phyloP scores from a whole-genome alignment of 2,888 invertebrate species.

The Patella pellucida region DNA sequence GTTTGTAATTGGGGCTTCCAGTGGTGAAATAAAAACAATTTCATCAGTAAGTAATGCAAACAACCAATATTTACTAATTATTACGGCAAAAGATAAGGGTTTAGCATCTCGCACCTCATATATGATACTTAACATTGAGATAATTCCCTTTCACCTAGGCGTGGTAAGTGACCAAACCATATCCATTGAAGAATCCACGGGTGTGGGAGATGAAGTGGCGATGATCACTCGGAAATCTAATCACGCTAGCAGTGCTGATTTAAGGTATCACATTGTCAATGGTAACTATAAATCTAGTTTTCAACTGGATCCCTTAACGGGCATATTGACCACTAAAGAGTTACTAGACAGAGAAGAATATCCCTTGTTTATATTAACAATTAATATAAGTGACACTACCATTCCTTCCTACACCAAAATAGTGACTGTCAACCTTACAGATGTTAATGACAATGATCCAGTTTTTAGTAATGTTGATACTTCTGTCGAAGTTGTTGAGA shows the following conservation, averaged over 20 bases:
- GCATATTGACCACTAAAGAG: conserved; percentile 30
- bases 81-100: conserved; percentile 48
- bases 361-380: conserved; percentile 33
- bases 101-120: conserved; percentile 37
- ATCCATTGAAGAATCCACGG: conserved; percentile 38
- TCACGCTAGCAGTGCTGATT: conserved; percentile 27
- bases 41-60: conserved; percentile 32
- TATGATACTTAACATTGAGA: conserved; percentile 39
- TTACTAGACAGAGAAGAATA: conserved; percentile 41
- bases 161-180: conserved; percentile 36
- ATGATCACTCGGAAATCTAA: conserved; percentile 31
- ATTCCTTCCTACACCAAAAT: conserved; percentile 31
- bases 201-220: conserved; percentile 34
- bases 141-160: conserved; percentile 38
- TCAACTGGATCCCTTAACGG: conserved; percentile 30
- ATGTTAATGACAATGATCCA: conserved; percentile 55
- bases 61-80: conserved; percentile 29
- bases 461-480: conserved; percentile 35
- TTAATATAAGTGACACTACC: conserved; percentile 32
- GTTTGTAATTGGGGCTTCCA: conserved; percentile 41
- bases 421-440: conserved; percentile 41
- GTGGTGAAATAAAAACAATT: conserved; percentile 42
- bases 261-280: conserved; percentile 38
- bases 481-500: conserved; percentile 41
- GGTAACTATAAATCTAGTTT: conserved; percentile 45